phyloP scores from a whole-genome alignment of 2,113 vertebrate genomes.

The Sterrhoptilus dennistouni region DNA sequence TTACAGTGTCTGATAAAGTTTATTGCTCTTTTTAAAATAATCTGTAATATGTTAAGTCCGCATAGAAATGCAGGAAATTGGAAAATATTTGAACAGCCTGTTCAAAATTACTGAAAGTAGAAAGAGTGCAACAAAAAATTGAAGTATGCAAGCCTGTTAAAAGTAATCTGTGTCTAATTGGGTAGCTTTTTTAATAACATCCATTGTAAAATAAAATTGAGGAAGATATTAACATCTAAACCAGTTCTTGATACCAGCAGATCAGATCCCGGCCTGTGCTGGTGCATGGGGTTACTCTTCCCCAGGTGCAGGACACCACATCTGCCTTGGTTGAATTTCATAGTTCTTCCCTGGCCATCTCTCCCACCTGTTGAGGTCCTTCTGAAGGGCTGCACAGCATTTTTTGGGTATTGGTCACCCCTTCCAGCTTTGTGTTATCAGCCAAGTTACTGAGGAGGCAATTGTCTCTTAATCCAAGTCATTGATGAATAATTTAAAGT shows the following conservation, averaged over 20 bases:
- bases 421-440: neutral
- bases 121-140: neutral
- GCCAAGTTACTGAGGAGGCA: neutral
- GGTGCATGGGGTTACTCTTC: neutral
- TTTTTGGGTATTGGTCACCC: neutral
- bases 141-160: neutral
- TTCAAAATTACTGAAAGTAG: neutral
- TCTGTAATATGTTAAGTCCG: neutral
- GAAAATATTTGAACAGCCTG: neutral
- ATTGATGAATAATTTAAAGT: neutral
- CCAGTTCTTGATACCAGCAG: neutral
- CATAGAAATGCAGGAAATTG: neutral
- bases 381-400: neutral
- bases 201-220: neutral
- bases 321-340: neutral
- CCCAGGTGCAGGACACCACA: neutral
- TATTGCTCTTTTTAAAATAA: neutral
- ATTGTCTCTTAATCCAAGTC: neutral
- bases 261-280: neutral
- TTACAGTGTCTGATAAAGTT: neutral
- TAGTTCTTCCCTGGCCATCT: neutral
- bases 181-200: neutral
- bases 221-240: neutral
- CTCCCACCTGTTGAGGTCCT: neutral
- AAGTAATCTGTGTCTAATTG: slow-evolving; percentile 13